Base-by-base conservation (phyloP, 2,113 vertebrate species). In the Cranoglanis bouderius region DNA sequence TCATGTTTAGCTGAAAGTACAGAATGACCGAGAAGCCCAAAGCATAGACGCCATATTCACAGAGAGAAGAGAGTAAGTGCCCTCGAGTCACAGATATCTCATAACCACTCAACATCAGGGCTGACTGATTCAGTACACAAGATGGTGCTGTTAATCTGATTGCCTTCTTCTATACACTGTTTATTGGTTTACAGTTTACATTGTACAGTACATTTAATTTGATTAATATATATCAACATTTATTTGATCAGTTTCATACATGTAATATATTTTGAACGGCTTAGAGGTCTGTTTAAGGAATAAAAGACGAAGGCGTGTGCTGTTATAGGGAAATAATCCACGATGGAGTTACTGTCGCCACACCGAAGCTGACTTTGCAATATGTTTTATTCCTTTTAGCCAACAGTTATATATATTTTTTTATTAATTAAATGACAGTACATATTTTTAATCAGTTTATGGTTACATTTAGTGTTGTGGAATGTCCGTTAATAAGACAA, bases 31-130 rank as follows among this genome's bases (percentile, higher is more conserved):
- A 81, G 97, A 99, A 2, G 93, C 97, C 80, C 96, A 98, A 85
- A 96, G 94, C 72, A 97, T 99, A 84, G 98, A 99, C 91, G 93
- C 95, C 89, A 97, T 99, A 93, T 99, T 99, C 93, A 98, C 96
- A 12, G 97, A 99, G 92, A 96, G 97, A 95, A 96, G 97, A 95
- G 92, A 93, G 98, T 99, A 94, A 97, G 98, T 98, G 92, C 8
- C 26, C 43, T 70, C 3, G 0, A 40, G 14, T 46, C 16, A 75
- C 21, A 40, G 40, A 82, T 35, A 72, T 32, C 57, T 67, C 13
- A 74, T 12, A 67, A 80, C 49, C 46, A 46, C 40, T 67, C 63
- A 67, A 67, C 57, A 40, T 38, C 3, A 61, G 67, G 67, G 32
- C 32, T 83, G 9, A 46, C 21, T 35, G 51, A 72, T 43, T 3